These are phyloP conservation scores for Euspilapteryx auroguttella DNA, from an alignment of 2,888 invertebrate genomes.

Conservation along the genomic window DNA sequence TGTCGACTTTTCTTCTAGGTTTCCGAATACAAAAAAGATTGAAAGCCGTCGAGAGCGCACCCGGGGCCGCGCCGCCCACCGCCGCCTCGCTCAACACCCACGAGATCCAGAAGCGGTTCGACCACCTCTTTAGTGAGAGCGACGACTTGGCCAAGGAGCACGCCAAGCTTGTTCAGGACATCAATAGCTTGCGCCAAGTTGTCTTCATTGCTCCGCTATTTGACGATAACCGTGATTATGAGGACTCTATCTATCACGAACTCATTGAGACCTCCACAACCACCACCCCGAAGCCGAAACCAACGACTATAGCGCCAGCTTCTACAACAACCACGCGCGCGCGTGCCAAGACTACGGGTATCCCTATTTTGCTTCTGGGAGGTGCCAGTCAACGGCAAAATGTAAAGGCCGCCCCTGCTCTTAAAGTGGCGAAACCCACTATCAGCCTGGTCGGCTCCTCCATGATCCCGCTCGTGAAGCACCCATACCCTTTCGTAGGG, in stretches of 20 bases:
- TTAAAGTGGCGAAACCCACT: slow-evolving; percentile 23
- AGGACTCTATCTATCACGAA: slow-evolving; percentile 41
- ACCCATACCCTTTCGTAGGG: slow-evolving; percentile 42
- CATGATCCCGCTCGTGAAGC: slow-evolving; percentile 27
- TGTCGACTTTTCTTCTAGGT: not conserved
- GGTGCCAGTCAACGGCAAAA: slow-evolving; percentile 29
- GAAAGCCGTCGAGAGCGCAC: too few species aligned
- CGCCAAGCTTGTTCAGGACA: slow-evolving; percentile 47
- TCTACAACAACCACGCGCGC: slow-evolving; percentile 6
- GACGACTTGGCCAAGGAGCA: slow-evolving; percentile 40
- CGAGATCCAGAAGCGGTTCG: slow-evolving; percentile 16
- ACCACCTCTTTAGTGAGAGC: slow-evolving; percentile 17
- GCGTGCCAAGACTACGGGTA: slow-evolving; percentile 16
- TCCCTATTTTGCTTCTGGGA: slow-evolving; percentile 33
- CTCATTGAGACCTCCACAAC: slow-evolving; percentile 34
- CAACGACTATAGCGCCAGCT: slow-evolving; percentile 6
- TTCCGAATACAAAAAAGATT: not conserved
- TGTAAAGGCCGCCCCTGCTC: slow-evolving; percentile 22
- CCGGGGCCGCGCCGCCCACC: slow-evolving; percentile 8
- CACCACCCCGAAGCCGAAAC: slow-evolving; percentile 13
- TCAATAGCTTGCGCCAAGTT: slow-evolving; percentile 36
- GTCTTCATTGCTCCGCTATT: slow-evolving; percentile 28
- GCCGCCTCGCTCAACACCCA: slow-evolving; percentile 12
- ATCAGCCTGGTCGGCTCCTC: slow-evolving; percentile 38
- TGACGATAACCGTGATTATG: slow-evolving; percentile 36